Base-by-base conservation (phyloP, 1,140 invertebrate genomes). In the Bombus impatiens region DNA sequence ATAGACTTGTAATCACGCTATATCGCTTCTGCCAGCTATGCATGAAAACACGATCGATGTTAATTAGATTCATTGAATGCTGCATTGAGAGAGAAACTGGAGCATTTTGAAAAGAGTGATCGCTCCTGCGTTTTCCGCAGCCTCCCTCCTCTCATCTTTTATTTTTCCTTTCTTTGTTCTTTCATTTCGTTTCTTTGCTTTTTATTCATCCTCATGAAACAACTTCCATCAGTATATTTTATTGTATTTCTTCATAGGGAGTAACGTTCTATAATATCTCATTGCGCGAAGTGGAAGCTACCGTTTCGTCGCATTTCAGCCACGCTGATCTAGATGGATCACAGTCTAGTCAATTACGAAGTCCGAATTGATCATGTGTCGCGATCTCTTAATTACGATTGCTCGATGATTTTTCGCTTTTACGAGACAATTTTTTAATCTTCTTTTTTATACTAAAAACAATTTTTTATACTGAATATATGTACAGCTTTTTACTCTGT, bases 341-440 rank as follows among this genome's bases (percentile, higher is more conserved):
- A 75, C 88, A 86, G 71, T 89, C 88, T 89, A 89, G 88, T 89
- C 88, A 89, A 86, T 89, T 86, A 83, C 57, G 79, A 89, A 83
- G 80, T 89, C 70, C 79, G 57, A 78, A 86, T 87, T 70, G 67
- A 88, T 81, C 78, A 80, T 37, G 25, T 37, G 44, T 47, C 42
- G 72, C 72, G 72, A 79, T 59, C 18, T 70, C 44, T 65, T 68
- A 79, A 71, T 40, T 80, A 65, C 42, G 44, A 84, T 78, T 47
- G 53, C 40, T 70, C 70, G 62, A 22, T 84, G 35, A 35, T 76
- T 76, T 42, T 78, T 70, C 57, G 28, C 28, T n/a, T 79, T 71
- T 79, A 53, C 10, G 10, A 57, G 42, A 22, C 22, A n/a, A 28
- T 57, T 70, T 59, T 62, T 57, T 35, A 65, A n/a, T n/a, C 47